phyloP scores from a whole-genome alignment of 2,113 vertebrate genomes.

The Pteronura brasiliensis region DNA sequence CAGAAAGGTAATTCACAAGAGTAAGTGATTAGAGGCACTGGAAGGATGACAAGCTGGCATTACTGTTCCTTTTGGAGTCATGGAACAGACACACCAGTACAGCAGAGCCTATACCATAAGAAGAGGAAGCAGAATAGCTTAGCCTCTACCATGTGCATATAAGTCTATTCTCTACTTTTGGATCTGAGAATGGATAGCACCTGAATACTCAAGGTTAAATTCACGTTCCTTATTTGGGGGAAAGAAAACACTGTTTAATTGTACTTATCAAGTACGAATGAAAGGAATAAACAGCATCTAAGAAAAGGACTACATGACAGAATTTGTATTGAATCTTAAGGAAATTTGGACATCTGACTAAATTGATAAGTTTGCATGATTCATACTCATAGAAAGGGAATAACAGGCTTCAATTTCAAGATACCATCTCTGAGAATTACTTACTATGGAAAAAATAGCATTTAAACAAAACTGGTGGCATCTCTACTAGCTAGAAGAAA shows the following conservation, averaged over 20 bases:
- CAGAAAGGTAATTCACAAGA: neutral
- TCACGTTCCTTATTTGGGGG: neutral
- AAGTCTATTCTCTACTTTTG: neutral
- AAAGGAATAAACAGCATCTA: neutral
- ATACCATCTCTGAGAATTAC: neutral
- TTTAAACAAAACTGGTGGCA: neutral
- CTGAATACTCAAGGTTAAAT: neutral
- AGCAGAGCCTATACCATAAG: neutral
- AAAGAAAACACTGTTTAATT: neutral
- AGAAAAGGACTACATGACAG: neutral
- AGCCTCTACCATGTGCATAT: neutral
- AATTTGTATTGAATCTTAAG: neutral
- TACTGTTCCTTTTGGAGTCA: neutral
- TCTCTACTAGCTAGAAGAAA: neutral
- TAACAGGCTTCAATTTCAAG: neutral
- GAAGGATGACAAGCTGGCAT: neutral
- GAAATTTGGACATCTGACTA: constrained; percentile 8
- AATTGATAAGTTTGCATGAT: neutral
- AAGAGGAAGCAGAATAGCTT: neutral
- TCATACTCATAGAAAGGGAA: neutral
- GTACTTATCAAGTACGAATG: neutral
- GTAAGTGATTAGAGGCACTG: neutral
- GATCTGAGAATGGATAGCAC: neutral
- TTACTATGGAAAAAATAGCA: neutral
- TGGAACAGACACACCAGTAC: neutral